Conservation (phyloP, 2,113 vertebrate species). For the Mohoua ochrocephala region DNA sequence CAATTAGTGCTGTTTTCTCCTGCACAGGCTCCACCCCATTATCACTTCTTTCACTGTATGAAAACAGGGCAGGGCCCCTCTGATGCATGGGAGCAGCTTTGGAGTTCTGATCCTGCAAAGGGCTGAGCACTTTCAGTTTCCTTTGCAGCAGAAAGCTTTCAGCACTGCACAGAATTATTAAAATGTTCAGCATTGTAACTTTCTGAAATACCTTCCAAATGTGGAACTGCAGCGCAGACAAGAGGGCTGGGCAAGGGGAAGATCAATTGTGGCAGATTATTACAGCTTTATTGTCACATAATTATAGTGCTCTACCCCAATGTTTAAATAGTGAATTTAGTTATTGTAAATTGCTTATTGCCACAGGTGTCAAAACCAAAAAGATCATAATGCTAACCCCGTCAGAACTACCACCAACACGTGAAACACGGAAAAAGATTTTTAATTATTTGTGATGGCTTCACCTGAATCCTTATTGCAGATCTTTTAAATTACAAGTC, state of each 20-base stretch:
- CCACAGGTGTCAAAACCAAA: slow-evolving; percentile 62
- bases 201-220: slow-evolving; percentile 49
- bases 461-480: neutral
- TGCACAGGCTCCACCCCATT: neutral
- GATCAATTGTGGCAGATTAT: slow-evolving; percentile 56
- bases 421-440: neutral
- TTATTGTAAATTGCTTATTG: slow-evolving; percentile 51
- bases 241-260: slow-evolving; percentile 59
- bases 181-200: slow-evolving; percentile 9
- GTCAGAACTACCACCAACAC: slow-evolving; percentile 19
- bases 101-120: neutral
- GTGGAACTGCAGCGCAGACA: slow-evolving; percentile 48
- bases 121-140: neutral
- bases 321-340: slow-evolving; percentile 60
- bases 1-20: slow-evolving; percentile 37
- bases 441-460: slow-evolving; percentile 30
- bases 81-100: neutral
- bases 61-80: neutral
- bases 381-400: slow-evolving; percentile 13
- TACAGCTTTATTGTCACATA: slow-evolving; percentile 60
- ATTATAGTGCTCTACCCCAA: slow-evolving; percentile 50
- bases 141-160: neutral
- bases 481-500: neutral
- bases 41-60: neutral
- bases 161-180: neutral